Evolutionary conservation across 2,888 invertebrate genomes (phyloP).

Genomic region (Ashinkailepas kermadecensis): DNA sequence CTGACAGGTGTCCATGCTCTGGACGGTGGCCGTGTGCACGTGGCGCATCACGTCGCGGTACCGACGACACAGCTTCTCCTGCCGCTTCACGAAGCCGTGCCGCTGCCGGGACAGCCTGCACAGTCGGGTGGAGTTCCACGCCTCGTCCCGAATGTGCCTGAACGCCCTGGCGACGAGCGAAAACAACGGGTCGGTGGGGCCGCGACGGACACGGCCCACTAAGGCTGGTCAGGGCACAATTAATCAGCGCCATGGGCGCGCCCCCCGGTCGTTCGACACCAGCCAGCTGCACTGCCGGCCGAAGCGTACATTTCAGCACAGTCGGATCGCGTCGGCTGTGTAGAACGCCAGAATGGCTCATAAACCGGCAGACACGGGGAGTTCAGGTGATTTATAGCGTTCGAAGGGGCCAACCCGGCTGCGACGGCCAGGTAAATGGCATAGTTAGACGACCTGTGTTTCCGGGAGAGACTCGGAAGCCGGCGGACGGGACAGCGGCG

Average conservation of each 20-base stretch:
- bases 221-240: too few species aligned
- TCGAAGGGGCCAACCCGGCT: neutral
- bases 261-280: too few species aligned
- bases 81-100: conserved; percentile 34
- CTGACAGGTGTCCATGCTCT: conserved; percentile 55
- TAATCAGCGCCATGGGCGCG: too few species aligned
- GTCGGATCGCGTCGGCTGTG: neutral
- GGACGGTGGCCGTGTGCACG: conserved; percentile 61
- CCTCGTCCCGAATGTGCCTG: neutral
- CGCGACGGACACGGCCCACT: too few species aligned
- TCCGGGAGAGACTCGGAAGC: neutral
- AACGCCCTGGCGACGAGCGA: neutral
- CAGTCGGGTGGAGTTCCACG: conserved; percentile 24
- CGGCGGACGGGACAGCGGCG: neutral
- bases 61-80: conserved; percentile 39
- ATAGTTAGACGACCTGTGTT: neutral
- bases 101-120: conserved; percentile 38
- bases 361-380: neutral
- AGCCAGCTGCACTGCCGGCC: too few species aligned
- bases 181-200: too few species aligned
- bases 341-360: neutral
- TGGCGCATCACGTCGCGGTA: conserved; percentile 54
- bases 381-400: neutral
- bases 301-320: neutral
- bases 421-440: neutral